Percentiles rank a stretch among this genome's conserved stretches.
These are phyloP conservation scores for Microcebus ravelobensis DNA, from an alignment of 2,113 vertebrate species.

Conservation along the genomic window DNA sequence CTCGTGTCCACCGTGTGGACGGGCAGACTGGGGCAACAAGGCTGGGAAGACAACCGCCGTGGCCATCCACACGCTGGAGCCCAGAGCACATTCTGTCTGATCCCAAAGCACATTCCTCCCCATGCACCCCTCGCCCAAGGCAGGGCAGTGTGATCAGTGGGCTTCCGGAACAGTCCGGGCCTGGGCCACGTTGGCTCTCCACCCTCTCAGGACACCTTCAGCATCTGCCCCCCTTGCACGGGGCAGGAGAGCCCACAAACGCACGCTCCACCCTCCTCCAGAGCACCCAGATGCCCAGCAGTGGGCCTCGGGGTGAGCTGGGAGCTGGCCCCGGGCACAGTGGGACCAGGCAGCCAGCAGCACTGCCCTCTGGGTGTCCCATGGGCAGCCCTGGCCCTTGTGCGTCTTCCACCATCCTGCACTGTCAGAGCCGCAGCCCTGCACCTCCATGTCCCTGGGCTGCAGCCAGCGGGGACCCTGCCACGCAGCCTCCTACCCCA, in stretches of 20 bases:
- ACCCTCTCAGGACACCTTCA: not conserved
- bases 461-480: not conserved
- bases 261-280: too few species aligned
- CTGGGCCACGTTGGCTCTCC: too few species aligned
- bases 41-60: too few species aligned
- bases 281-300: not conserved
- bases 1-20: not conserved
- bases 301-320: too few species aligned
- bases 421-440: too few species aligned
- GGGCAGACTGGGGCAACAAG: not conserved
- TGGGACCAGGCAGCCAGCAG: accelerated
- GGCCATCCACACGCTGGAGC: accelerated
- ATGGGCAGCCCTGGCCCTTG: not conserved
- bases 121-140: accelerated
- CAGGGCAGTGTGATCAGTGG: accelerated
- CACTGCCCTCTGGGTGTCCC: not conserved
- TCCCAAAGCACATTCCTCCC: not conserved
- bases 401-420: not conserved
- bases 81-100: too few species aligned
- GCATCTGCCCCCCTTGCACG: accelerated
- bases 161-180: accelerated
- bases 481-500: not conserved
- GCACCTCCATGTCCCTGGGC: not conserved
- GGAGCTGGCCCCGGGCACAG: not conserved
- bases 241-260: not conserved